Evolutionary conservation across 2,888 invertebrate species (phyloP).

Genomic region (Clostera curtula): DNA sequence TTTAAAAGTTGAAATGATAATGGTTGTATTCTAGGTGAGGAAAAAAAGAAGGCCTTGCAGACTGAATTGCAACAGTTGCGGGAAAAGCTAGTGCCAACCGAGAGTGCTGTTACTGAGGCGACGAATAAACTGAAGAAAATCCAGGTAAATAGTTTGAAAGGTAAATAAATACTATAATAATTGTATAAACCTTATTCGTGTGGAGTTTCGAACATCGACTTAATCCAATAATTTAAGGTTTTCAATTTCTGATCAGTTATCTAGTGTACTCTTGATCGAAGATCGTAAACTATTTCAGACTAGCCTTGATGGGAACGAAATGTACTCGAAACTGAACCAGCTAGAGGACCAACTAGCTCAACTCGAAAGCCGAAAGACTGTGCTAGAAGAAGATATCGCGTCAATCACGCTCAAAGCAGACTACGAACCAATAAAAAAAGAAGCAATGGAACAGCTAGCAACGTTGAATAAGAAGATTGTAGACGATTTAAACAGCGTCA

Average conservation of each 20-base stretch:
- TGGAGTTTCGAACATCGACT: no score
- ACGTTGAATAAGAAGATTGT: constrained; percentile 75
- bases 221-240: no score
- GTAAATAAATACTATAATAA: no score
- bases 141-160: constrained; percentile 53
- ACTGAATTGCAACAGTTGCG: constrained; percentile 65
- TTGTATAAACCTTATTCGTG: no score
- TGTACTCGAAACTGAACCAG: constrained; percentile 78
- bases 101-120: constrained; percentile 65
- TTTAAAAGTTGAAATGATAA: not conserved
- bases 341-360: constrained; percentile 82
- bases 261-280: no score
- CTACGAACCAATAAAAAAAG: constrained; percentile 76
- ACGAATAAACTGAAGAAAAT: constrained; percentile 68
- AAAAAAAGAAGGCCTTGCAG: constrained; percentile 69
- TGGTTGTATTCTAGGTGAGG: constrained; percentile 41
- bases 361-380: constrained; percentile 79
- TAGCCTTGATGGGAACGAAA: constrained; percentile 81
- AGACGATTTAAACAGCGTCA: constrained; percentile 49
- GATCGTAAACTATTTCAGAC: no score
- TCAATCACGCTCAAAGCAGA: constrained; percentile 80
- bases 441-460: constrained; percentile 70
- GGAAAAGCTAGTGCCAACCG: constrained; percentile 60
- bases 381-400: constrained; percentile 79
- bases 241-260: no score